phyloP scores from a whole-genome alignment of 92 coral and sea anemone species.

The Actinernus sp. region DNA sequence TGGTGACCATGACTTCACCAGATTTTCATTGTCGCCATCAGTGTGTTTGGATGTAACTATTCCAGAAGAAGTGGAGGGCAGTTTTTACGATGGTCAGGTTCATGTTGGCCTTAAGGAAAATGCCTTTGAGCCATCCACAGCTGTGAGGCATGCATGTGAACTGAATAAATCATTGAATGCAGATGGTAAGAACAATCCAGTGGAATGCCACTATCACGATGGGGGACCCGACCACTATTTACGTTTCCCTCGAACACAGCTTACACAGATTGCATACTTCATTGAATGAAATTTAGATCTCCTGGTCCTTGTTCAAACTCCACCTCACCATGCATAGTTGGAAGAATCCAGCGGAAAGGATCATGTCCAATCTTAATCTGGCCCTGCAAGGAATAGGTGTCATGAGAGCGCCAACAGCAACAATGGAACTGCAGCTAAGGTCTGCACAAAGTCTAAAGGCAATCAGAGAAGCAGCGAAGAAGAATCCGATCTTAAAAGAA shows the following conservation, averaged over 20 bases:
- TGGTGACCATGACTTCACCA: constrained; percentile 72
- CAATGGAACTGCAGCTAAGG: constrained; percentile 34
- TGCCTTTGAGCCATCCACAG: constrained; percentile 42
- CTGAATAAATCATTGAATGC: neutral
- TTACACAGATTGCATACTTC: constrained; percentile 49
- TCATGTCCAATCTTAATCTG: constrained; percentile 61
- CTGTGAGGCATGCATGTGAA: constrained; percentile 55
- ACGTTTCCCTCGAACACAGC: constrained; percentile 22
- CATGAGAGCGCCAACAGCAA: constrained; percentile 46
- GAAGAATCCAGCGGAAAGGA: constrained; percentile 66
- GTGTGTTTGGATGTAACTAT: constrained; percentile 33
- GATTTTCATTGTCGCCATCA: constrained; percentile 60
- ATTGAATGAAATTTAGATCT: constrained; percentile 28
- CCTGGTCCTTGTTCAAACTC: constrained; percentile 42
- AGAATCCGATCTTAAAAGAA: constrained; percentile 14
- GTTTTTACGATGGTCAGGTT: constrained; percentile 59
- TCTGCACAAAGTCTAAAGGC: constrained; percentile 35
- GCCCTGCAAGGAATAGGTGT: constrained; percentile 55
- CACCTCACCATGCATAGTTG: constrained; percentile 41
- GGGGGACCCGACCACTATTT: constrained; percentile 66
- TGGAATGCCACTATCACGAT: constrained; percentile 40
- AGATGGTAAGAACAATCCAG: constrained; percentile 8
- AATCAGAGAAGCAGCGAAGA: constrained; percentile 27
- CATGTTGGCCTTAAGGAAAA: constrained; percentile 55
- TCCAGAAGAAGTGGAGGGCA: constrained; percentile 45